Evolutionary conservation across 2,113 vertebrate species (phyloP).

Genomic region (Corythornis madagascariensis): DNA sequence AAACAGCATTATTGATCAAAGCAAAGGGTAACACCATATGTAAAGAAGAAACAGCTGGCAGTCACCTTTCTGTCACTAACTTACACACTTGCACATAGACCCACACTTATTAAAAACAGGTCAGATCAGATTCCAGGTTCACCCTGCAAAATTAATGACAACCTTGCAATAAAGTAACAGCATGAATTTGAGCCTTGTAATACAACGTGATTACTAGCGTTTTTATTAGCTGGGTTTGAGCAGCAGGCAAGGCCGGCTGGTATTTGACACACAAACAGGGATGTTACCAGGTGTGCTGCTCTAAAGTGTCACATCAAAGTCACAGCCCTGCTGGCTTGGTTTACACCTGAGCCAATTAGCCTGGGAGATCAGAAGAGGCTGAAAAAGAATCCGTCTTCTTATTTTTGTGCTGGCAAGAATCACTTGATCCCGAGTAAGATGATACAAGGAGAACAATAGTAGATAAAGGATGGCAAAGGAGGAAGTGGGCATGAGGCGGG

Average conservation of each 20-base stretch:
- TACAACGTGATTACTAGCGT: constrained; percentile 76
- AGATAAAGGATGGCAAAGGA: constrained; percentile 71
- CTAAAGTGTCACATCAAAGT: constrained; percentile 86
- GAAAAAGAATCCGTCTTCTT: constrained; percentile 79
- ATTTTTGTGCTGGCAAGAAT: constrained; percentile 74
- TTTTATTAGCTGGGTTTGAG: constrained; percentile 74
- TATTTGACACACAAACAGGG: constrained; percentile 77
- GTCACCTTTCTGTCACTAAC: constrained; percentile 67
- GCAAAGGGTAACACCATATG: constrained; percentile 57
- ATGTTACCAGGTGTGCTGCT: constrained; percentile 71
- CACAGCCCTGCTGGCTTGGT: constrained; percentile 84
- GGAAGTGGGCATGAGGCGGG: constrained; percentile 56
- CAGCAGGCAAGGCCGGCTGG: constrained; percentile 76
- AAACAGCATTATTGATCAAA: constrained; percentile 79
- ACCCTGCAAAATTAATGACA: constrained; percentile 86
- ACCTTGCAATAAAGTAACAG: constrained; percentile 74
- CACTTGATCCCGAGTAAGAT: constrained; percentile 88
- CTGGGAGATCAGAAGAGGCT: constrained; percentile 83
- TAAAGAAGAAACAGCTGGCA: constrained; percentile 73
- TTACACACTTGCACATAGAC: constrained; percentile 36
- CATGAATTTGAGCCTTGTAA: constrained; percentile 78
- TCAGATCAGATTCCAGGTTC: constrained; percentile 81
- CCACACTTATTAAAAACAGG: constrained; percentile 74
- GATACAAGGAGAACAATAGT: constrained; percentile 72
- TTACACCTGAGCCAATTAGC: constrained; percentile 98